These are phyloP conservation scores for Fratercula arctica DNA, from an alignment of 2,797 vertebrate genomes.

Conservation along the genomic window DNA sequence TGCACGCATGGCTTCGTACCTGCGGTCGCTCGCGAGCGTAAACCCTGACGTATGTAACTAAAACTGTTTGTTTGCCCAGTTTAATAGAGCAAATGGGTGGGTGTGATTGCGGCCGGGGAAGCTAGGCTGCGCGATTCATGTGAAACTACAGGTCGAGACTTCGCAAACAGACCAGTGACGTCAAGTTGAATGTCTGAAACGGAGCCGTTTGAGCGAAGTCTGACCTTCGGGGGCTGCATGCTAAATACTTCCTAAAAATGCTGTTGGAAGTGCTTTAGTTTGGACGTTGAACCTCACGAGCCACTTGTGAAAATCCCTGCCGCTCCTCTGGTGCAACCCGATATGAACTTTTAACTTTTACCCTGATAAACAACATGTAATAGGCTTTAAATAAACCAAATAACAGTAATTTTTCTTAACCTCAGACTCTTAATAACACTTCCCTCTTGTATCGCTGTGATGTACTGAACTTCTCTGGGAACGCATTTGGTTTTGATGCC, in stretches of 20 bases:
- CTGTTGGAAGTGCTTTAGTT: neutral
- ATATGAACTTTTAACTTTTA: neutral
- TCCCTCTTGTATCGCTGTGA: neutral
- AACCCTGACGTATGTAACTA: neutral
- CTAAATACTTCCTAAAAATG: neutral
- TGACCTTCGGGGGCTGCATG: neutral
- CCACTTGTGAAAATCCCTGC: neutral
- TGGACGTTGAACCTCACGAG: neutral
- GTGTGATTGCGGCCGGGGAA: neutral
- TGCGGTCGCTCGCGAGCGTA: too few relatives aligned
- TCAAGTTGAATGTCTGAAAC: neutral
- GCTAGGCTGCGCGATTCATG: neutral
- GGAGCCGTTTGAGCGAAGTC: neutral
- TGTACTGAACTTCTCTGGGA: neutral
- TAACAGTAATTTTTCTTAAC: slow-evolving; percentile 14
- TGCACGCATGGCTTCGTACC: neutral
- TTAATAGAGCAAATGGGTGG: neutral
- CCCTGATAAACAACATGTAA: neutral
- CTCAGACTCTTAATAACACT: slow-evolving; percentile 2
- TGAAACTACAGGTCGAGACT: neutral
- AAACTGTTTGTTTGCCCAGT: neutral
- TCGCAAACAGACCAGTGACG: neutral
- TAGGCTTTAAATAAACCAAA: slow-evolving; percentile 13
- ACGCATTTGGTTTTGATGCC: neutral
- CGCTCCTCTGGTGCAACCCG: neutral